These are phyloP conservation scores for Patiria pectinifera DNA, from an alignment of 53 echinoderm and acorn worm species.

Conservation along the genomic window DNA sequence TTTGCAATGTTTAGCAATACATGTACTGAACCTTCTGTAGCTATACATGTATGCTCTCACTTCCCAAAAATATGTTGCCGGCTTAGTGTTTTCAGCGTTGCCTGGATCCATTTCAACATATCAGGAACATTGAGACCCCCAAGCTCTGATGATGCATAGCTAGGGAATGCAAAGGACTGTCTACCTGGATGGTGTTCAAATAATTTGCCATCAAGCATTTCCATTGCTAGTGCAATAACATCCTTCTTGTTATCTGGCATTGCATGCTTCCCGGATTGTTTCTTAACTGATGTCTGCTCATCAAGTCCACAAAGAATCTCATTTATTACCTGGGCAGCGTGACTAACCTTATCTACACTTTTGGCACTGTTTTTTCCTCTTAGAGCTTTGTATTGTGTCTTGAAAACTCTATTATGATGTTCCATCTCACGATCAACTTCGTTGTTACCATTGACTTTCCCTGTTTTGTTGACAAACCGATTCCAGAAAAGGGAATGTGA, in stretches of 20 bases:
- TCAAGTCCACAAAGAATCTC: constrained; percentile 38
- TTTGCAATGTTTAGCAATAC: too few relatives aligned
- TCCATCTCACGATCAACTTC: constrained; percentile 69
- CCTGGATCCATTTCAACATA: constrained; percentile 63
- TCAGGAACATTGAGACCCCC: constrained; percentile 32
- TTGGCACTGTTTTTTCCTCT: constrained; percentile 63
- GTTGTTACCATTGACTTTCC: constrained; percentile 44
- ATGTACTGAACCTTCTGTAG: too few relatives aligned
- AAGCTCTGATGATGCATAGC: constrained; percentile 48
- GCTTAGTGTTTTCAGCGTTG: constrained; percentile 50
- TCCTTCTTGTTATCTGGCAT: constrained; percentile 23
- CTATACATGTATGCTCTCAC: too few relatives aligned
- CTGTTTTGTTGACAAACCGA: constrained; percentile 66
- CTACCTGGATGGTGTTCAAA: constrained; percentile 52
- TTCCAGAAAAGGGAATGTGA: constrained; percentile 69
- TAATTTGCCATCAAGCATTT: constrained; percentile 34
- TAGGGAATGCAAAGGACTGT: constrained; percentile 17
- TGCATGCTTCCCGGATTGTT: constrained; percentile 28
- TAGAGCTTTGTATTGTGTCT: constrained; percentile 61
- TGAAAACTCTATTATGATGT: constrained; percentile 69
- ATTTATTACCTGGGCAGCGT: constrained; percentile 48
- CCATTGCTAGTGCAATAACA: constrained; percentile 60
- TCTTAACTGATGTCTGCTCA: constrained; percentile 36
- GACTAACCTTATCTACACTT: constrained; percentile 65
- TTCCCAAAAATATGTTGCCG: constrained; percentile 35